Conservation (phyloP, 2,113 vertebrate genomes). For the Dromiciops gliroides region DNA sequence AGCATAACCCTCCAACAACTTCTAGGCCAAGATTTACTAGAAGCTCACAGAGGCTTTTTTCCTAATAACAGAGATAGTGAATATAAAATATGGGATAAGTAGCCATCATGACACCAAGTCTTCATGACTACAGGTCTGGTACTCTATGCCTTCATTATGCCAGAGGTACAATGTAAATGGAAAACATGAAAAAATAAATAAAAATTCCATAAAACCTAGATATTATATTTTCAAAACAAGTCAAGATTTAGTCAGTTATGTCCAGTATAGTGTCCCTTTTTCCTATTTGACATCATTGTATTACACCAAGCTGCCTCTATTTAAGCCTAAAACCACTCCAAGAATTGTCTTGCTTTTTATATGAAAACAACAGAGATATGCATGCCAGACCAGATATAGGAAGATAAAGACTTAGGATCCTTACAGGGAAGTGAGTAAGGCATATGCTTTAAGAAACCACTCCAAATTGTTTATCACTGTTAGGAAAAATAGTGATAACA, state of each 20-base stretch:
- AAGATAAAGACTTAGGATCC: neutral
- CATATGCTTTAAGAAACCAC: neutral
- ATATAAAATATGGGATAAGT: neutral
- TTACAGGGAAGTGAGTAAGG: neutral
- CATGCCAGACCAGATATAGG: neutral
- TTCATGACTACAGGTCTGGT: neutral
- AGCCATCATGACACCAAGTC: neutral
- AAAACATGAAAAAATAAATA: neutral
- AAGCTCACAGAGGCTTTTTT: neutral
- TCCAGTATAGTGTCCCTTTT: neutral
- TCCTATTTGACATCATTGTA: neutral
- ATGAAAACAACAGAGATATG: neutral
- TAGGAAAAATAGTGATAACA: neutral
- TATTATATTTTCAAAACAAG: neutral
- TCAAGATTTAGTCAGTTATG: neutral
- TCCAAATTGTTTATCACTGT: neutral
- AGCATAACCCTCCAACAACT: neutral
- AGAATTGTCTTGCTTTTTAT: neutral
- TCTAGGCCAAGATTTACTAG: neutral
- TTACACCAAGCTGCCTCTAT: neutral
- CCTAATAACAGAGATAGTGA: neutral
- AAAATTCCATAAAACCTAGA: neutral
- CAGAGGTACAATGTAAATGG: neutral
- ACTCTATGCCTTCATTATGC: neutral
- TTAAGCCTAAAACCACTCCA: slow-evolving; percentile 2